Conservation (phyloP, 2,113 vertebrate species). For the Antechinus flavipes region DNA sequence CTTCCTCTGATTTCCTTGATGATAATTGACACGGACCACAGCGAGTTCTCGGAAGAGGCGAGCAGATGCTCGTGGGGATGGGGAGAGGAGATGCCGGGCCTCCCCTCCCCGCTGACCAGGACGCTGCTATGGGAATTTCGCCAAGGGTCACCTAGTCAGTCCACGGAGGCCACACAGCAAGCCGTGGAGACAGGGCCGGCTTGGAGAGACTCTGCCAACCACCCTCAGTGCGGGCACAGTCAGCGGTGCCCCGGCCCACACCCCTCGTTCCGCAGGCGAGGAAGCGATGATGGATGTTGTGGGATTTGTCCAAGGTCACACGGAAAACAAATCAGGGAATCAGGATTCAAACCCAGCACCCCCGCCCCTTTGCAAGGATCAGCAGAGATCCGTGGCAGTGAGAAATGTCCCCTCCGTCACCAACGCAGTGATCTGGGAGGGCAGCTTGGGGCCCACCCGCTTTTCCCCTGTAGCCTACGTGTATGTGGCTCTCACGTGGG, state of each 20-base stretch:
- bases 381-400: background rate
- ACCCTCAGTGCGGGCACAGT: background rate
- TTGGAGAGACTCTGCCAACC: background rate
- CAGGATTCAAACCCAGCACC: background rate
- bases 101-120: background rate
- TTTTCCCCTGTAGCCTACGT: background rate
- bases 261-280: background rate
- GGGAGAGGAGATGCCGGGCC: constrained; percentile 6
- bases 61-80: constrained; percentile 61
- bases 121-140: background rate
- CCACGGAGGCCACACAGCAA: too few species aligned
- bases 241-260: background rate
- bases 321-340: background rate
- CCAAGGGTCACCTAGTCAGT: background rate
- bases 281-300: background rate
- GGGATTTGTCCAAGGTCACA: background rate
- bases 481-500: background rate
- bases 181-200: background rate
- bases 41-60: constrained; percentile 64
- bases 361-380: background rate
- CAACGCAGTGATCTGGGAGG: background rate
- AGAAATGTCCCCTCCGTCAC: background rate
- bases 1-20: constrained; percentile 66
- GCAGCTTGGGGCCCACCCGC: background rate
- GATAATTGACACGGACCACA: constrained; percentile 67